Conservation (phyloP, 2,113 vertebrate species). For the Sphyrna mokarran region DNA sequence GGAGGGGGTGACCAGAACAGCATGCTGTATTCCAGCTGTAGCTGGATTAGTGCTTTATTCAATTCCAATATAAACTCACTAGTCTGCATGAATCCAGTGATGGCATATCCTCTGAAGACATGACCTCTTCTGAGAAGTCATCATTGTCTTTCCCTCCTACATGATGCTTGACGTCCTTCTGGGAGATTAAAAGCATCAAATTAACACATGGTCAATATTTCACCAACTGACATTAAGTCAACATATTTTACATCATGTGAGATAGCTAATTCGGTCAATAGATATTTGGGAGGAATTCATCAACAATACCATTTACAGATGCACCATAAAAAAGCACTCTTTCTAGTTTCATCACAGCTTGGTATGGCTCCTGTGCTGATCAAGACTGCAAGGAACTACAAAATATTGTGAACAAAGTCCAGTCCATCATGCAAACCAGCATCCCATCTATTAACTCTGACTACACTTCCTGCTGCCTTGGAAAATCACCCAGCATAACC, state of each 20-base stretch:
- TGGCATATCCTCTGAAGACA: background rate
- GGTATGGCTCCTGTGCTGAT: too few relatives aligned
- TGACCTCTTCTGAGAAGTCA: background rate
- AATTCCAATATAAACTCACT: background rate
- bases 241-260: background rate
- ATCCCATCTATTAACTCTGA: too few relatives aligned
- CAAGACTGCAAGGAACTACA: too few relatives aligned
- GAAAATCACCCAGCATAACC: too few relatives aligned
- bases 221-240: background rate
- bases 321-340: too few relatives aligned
- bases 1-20: background rate
- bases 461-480: too few relatives aligned
- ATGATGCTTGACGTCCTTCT: background rate
- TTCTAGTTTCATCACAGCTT: too few relatives aligned
- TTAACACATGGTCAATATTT: background rate
- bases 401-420: too few relatives aligned
- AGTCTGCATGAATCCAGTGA: background rate
- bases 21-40: background rate
- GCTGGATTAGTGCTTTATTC: background rate
- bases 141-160: background rate
- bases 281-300: background rate
- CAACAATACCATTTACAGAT: background rate
- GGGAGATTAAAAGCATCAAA: background rate
- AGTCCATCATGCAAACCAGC: too few relatives aligned
- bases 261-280: background rate